Conservation (phyloP, 2,888 invertebrate genomes). For the Brenthis ino region DNA sequence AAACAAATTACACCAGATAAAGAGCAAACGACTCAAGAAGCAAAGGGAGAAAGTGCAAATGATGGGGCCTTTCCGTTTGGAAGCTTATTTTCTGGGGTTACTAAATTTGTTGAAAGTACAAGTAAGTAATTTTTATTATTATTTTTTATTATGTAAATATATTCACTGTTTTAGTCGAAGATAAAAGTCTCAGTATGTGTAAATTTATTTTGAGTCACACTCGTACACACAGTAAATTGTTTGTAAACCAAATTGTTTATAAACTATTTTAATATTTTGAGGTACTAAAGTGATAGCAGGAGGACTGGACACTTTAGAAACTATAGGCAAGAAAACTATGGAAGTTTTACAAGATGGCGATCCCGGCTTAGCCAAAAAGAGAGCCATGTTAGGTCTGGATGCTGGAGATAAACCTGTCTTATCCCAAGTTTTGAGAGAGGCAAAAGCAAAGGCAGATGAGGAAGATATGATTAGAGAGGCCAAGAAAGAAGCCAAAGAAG, state of each 20-base stretch:
- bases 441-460: slow-evolving; percentile 86
- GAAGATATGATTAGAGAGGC: slow-evolving; percentile 78
- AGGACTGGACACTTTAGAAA: slow-evolving; percentile 93
- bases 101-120: slow-evolving; percentile 87
- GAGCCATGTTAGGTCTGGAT: slow-evolving; percentile 84
- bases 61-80: slow-evolving; percentile 81
- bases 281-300: slow-evolving; percentile 89
- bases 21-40: slow-evolving; percentile 20
- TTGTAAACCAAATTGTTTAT: not conserved
- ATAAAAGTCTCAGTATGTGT: no score
- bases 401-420: slow-evolving; percentile 84
- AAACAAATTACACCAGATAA: slow-evolving; percentile 30
- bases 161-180: no score
- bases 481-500: slow-evolving; percentile 76
- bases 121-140: slow-evolving; percentile 50
- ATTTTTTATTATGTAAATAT: not conserved
- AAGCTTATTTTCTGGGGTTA: slow-evolving; percentile 85
- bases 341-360: slow-evolving; percentile 96
- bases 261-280: slow-evolving; percentile 45
- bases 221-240: no score
- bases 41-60: slow-evolving; percentile 40
- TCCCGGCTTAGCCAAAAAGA: slow-evolving; percentile 91
- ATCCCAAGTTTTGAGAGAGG: slow-evolving; percentile 85
- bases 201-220: slow-evolving; percentile 8
- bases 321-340: slow-evolving; percentile 97